A percentile compares a stretch with the other conserved stretches of the same genome.
These are phyloP conservation scores for Orthosia gothica DNA, from an alignment of 2,888 invertebrate genomes.

Conservation along the genomic window DNA sequence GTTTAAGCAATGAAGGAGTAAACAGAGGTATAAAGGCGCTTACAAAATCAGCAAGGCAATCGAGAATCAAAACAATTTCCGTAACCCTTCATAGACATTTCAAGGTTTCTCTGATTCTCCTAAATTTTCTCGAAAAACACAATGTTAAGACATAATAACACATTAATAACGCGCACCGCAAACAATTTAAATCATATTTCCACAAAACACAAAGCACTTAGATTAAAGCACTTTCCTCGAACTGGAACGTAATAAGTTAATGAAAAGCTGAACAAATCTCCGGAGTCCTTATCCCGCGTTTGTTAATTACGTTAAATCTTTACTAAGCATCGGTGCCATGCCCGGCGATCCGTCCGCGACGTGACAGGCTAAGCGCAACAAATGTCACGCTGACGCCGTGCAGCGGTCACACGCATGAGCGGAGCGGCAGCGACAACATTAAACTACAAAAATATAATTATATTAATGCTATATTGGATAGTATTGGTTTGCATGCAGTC, in stretches of 20 bases:
- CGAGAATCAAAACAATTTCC: not conserved
- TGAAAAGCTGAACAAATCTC: conserved; percentile 55
- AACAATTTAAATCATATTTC: conserved; percentile 16
- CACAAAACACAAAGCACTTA: not conserved
- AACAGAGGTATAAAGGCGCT: too few relatives aligned
- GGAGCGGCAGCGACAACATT: conserved; percentile 5
- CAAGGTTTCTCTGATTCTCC: not conserved
- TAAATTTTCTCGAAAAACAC: not conserved
- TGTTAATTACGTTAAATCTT: conserved; percentile 61
- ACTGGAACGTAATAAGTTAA: conserved; percentile 41
- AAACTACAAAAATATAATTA: too few relatives aligned
- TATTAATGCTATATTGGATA: too few relatives aligned
- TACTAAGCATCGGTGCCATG: conserved; percentile 48
- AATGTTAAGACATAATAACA: not conserved
- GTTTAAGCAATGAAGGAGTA: too few relatives aligned
- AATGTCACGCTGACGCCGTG: conserved; percentile 48
- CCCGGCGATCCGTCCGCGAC: conserved; percentile 41
- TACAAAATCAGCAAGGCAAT: too few relatives aligned
- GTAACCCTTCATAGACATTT: not conserved
- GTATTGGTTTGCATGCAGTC: too few relatives aligned
- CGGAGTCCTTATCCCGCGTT: conserved; percentile 25
- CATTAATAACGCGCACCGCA: not conserved
- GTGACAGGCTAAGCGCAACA: conserved; percentile 59
- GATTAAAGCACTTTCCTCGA: conserved; percentile 14
- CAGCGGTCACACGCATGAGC: conserved; percentile 9